Evolutionary conservation across 2,888 invertebrate species (phyloP).

Genomic region (Limenitis camilla): DNA sequence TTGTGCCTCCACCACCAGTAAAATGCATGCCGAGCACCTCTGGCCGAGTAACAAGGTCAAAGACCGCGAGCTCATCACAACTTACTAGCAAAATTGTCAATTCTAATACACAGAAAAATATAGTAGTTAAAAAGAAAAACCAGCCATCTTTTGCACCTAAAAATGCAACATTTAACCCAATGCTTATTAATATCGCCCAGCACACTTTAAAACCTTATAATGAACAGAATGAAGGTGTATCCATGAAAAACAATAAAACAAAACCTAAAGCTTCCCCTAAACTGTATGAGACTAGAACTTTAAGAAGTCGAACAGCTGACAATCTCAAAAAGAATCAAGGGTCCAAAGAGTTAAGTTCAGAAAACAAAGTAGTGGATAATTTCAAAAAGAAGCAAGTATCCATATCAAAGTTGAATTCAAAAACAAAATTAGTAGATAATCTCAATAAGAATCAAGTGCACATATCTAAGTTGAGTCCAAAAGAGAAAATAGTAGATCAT

Average conservation of each 20-base stretch:
- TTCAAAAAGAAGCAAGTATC: neutral
- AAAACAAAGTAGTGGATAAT: neutral
- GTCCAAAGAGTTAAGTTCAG: neutral
- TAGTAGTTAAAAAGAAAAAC: conserved; percentile 7
- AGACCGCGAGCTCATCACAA: conserved; percentile 31
- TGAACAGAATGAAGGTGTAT: neutral
- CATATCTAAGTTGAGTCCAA: too few species aligned
- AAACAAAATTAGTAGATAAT: neutral
- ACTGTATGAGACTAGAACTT: neutral
- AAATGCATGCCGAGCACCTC: conserved; percentile 45
- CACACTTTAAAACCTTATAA: conserved; percentile 10
- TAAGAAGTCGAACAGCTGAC: conserved; percentile 6
- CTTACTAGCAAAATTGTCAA: neutral
- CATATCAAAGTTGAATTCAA: neutral
- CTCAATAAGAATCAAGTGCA: too few species aligned
- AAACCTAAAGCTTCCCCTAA: neutral
- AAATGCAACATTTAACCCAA: conserved; percentile 69
- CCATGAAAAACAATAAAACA: neutral
- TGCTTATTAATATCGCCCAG: conserved; percentile 36
- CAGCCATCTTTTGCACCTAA: conserved; percentile 67
- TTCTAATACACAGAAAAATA: too few species aligned
- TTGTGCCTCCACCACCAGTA: conserved; percentile 45
- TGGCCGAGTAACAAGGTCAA: conserved; percentile 56
- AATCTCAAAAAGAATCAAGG: neutral
- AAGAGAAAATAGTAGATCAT: too few species aligned